Evolutionary conservation across 2,888 invertebrate species (phyloP), one percentile per base, ranked within the genome.

Genomic region (Epiblema foenella): DNA sequence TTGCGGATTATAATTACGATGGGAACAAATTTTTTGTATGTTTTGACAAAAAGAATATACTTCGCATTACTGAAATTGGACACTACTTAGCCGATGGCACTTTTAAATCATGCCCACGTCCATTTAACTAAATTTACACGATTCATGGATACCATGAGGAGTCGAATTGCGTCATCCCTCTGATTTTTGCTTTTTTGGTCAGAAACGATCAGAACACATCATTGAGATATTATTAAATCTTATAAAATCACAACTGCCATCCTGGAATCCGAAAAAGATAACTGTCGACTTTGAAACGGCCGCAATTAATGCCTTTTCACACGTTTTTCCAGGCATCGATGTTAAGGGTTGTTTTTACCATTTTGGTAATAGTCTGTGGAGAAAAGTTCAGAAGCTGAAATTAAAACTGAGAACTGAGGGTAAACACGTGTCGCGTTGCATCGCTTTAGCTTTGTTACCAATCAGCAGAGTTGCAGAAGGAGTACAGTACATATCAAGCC

Each of bases 211-310:
- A 52, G 52, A 52, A 46, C 11, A 46, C 46, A 46, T n/a, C n/a
- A n/a, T n/a, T 15, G 15, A 46, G 15, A 46, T 46, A 11, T 46
- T 51, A 51, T 17, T 51, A n/a, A 51, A 51, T 2, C 17, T 51
- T 17, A 64, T 64, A 64, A 64, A 54, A 64, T 52, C 64, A 33
- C 64, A 52, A 64, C 17, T n/a, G n/a, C n/a, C n/a, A n/a, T 64
- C 51, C 18, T 54, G 52, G 52, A 39, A 51, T 18, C 64, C 52
- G 33, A 64, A 51, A 64, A 64, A 33, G 51, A 54, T 64, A 52
- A 51, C 51, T 63, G 29, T 63, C 46, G 63, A 63, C 49, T 63
- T 63, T 51, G 63, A 63, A 63, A 63, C 63, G 49, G 63, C 63
- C n/a, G 63, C 63, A 12, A 63, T 63, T 24, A 51, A 63, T 7